Base-by-base conservation (phyloP, 2,888 invertebrate genomes). In the Branchipolynoe longqiensis region DNA sequence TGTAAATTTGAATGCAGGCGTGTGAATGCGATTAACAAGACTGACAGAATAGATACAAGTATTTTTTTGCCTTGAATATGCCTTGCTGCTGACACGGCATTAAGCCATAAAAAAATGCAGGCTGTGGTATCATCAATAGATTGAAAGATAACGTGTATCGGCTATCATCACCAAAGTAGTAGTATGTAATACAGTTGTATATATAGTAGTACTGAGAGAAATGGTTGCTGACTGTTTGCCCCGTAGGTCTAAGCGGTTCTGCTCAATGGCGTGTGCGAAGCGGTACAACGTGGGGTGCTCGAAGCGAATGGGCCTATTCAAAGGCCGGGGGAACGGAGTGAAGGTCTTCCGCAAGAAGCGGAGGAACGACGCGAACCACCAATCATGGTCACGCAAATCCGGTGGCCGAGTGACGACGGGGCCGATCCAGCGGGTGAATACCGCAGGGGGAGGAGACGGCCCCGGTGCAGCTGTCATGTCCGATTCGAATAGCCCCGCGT, bases 181-280 rank as follows among this genome's bases (percentile, higher is more conserved):
- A n/a, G n/a, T n/a, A n/a, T n/a, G n/a, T n/a, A n/a, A n/a, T n/a
- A n/a, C n/a, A n/a, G n/a, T n/a, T n/a, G n/a, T n/a, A n/a, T n/a
- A n/a, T n/a, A n/a, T n/a, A n/a, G n/a, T n/a, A n/a, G n/a, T n/a
- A n/a, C n/a, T n/a, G n/a, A n/a, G n/a, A n/a, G n/a, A n/a, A n/a
- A n/a, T n/a, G n/a, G n/a, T n/a, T n/a, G n/a, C n/a, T n/a, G n/a
- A n/a, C n/a, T n/a, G n/a, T n/a, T n/a, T n/a, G n/a, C 12, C 48
- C 22, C 96, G 96, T 92, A 96, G 96, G 90, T 95, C 95, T 78
- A 92, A 91, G 92, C 95, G 96, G 69, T 97, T 96, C 92, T 97
- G 97, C 91, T 96, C 97, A 0, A 95, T 96, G 36, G 94, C 95
- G 28, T 97, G 97, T 94, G 96, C 96, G 83, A 96, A 95, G 92